Percentiles rank a stretch among this genome's conserved stretches.
Conservation (phyloP, 1,140 invertebrate genomes). For the Semibalanus balanoides region DNA sequence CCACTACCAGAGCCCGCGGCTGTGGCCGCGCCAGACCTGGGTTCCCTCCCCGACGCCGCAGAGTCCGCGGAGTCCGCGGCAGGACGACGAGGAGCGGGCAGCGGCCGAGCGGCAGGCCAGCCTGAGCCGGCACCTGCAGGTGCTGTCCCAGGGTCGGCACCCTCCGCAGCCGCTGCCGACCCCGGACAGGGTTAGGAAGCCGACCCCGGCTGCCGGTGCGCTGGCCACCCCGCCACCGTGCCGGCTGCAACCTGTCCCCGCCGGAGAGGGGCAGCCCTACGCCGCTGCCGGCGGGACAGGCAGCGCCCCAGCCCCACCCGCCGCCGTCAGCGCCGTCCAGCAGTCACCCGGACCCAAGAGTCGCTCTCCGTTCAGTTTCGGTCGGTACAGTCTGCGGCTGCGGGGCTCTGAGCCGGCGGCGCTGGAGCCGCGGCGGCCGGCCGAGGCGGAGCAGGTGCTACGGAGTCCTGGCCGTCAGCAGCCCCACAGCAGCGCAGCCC, state of each 20-base stretch:
- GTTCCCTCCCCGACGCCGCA: not conserved
- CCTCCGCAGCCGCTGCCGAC: not conserved
- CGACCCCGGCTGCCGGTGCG: too few relatives aligned
- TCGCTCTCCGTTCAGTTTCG: not conserved
- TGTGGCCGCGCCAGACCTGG: not conserved
- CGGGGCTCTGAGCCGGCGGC: slow-evolving; percentile 15
- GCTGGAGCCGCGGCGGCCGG: too few relatives aligned
- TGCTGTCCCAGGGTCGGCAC: too few relatives aligned
- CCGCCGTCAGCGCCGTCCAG: too few relatives aligned
- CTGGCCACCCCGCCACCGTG: not conserved
- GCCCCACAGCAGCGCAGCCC: too few relatives aligned
- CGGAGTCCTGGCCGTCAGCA: too few relatives aligned
- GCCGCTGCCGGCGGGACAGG: too few relatives aligned
- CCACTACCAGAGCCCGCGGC: not conserved
- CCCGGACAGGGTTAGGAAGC: too few relatives aligned
- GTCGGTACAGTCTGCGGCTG: not conserved
- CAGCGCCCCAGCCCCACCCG: too few relatives aligned
- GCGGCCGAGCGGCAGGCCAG: not conserved
- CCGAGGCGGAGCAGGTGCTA: not conserved
- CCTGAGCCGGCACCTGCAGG: not conserved
- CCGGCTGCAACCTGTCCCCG: too few relatives aligned
- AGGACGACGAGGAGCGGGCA: not conserved
- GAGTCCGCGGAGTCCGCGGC: not conserved
- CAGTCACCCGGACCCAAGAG: slow-evolving; percentile 2
- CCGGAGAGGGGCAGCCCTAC: too few relatives aligned